These are phyloP conservation scores for Oasisia sp. DNA, from an alignment of 2,888 invertebrate genomes.

Conservation along the genomic window DNA sequence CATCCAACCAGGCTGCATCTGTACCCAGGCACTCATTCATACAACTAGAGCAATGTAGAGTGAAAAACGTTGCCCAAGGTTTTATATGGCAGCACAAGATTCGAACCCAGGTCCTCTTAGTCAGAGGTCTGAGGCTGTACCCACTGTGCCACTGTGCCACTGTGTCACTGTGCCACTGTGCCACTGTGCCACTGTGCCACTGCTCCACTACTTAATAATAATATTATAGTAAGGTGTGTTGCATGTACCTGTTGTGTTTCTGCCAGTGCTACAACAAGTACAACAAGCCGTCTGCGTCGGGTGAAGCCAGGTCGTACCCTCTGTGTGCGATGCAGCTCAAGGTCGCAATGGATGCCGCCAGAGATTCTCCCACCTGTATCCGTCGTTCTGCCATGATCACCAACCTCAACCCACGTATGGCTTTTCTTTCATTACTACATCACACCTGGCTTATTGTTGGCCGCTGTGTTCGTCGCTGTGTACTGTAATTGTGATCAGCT, in stretches of 20 bases:
- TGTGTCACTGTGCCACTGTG: neutral
- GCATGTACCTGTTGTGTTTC: neutral
- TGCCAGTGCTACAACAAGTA: slow-evolving; percentile 72
- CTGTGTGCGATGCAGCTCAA: slow-evolving; percentile 89
- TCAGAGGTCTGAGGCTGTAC: no score
- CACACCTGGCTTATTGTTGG: neutral
- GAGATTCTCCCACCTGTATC: slow-evolving; percentile 84
- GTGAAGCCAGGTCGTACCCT: slow-evolving; percentile 69
- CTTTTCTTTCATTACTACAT: neutral
- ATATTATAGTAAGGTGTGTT: neutral
- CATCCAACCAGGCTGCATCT: no score
- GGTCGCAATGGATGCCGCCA: slow-evolving; percentile 90
- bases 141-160: no score
- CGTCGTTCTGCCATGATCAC: slow-evolving; percentile 71
- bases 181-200: no score
- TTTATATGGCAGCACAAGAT: no score
- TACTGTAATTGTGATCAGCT: neutral
- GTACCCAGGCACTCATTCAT: no score
- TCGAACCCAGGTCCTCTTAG: no score
- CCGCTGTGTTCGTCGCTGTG: neutral
- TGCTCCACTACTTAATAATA: neutral
- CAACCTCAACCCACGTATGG: slow-evolving; percentile 58
- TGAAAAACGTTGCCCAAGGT: no score
- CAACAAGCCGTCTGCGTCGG: slow-evolving; percentile 71
- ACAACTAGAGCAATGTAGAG: no score